Percentiles rank a stretch among this genome's conserved stretches.
Conservation (phyloP, 2,888 invertebrate genomes). For the Xanthorhoe designata region DNA sequence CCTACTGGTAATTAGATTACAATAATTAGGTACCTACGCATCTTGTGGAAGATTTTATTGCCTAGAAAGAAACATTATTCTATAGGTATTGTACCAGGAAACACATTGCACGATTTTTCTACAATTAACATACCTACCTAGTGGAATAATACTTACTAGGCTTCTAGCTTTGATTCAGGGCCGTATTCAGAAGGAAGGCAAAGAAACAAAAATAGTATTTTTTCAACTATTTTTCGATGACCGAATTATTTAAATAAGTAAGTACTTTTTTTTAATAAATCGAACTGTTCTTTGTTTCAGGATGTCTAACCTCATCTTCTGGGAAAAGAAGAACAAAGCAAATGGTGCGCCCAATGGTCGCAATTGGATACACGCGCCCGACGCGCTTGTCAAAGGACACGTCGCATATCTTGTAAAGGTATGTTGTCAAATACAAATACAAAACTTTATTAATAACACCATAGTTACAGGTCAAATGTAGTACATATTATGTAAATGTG, state of each 20-base stretch:
- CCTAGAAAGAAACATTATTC: not conserved
- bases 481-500: no score
- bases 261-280: not conserved
- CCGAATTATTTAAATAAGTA: no score
- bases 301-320: conserved; percentile 88
- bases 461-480: no score
- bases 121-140: not conserved
- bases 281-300: conserved; percentile 61
- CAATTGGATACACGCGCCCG: conserved; percentile 97
- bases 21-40: not conserved
- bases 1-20: no score
- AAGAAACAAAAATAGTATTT: no score
- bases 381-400: conserved; percentile 96
- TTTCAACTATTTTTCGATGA: no score
- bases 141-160: not conserved
- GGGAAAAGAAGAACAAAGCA: conserved; percentile 85
- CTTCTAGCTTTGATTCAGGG: not conserved
- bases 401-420: conserved; percentile 99
- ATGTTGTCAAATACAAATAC: no score
- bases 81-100: conserved; percentile 1
- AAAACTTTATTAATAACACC: no score
- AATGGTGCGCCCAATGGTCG: conserved; percentile 78
- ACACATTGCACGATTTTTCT: not conserved
- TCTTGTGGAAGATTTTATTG: conserved; percentile 10
- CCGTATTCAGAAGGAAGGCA: not conserved